Base-by-base conservation (phyloP, 1,140 invertebrate species). In the Melipona quadrifasciata region DNA sequence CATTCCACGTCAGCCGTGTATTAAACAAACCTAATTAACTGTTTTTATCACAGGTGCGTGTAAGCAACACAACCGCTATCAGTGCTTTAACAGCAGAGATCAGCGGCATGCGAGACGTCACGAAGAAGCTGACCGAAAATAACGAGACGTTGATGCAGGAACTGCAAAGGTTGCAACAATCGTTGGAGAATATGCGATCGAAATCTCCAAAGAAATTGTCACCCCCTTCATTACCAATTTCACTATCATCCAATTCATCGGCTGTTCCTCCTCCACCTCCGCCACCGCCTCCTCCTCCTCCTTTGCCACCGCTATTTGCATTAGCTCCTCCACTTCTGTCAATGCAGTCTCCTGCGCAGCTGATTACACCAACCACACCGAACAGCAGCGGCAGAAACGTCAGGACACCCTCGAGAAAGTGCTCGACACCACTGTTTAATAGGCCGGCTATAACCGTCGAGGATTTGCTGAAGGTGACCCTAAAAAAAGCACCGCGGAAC, bases 361-460 rank as follows among this genome's bases (percentile, higher is more conserved):
- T 79, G 31, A 80, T 78, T 17, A 81, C 85, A 21, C 87, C 83
- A 5, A 89, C 80, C 31, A 91, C 86, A 1, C 83, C 76, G 1
- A 89, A 31, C 24, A 89, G 24, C 11, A 89, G 21, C 11, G 84
- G 67, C 21, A 86, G 65, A 71, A 75, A 1, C 21, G 78, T 80
- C n/a, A 87, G 86, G 27, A 91, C 85, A 21, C 87, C 89, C 31
- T 68, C 82, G n/a, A 92, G 85, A 71, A 91, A 91, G 80, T 87
- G 75, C 24, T 92, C 85, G 5, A 92, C 89, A 14, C 86, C 92
- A 19, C 76, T 87, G 12, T 47, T 71, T 14, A 89, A 72, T 53
- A 90, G 93, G 83, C 93, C 92, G 3, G 39, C 85, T 19, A 94
- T 94, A 51, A 94, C 93, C 2, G 90, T 92, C 12, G 93, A 94